A percentile compares a stretch with the other conserved stretches of the same genome.
These are phyloP conservation scores for Macaca mulatta DNA, from an alignment of 2,113 vertebrate genomes.

Conservation along the genomic window DNA sequence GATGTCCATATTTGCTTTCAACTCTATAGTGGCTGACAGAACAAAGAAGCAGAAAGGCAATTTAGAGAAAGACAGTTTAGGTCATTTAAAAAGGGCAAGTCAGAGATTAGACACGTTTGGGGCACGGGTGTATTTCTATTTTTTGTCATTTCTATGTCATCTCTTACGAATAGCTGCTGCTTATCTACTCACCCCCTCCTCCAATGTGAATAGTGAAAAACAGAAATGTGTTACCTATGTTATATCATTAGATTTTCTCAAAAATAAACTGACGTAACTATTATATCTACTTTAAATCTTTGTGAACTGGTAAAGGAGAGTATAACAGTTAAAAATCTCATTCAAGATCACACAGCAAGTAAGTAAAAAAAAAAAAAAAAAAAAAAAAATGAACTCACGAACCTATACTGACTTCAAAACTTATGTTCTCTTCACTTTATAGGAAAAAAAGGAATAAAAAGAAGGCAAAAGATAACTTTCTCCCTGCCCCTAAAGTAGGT, in stretches of 20 bases:
- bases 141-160: background rate
- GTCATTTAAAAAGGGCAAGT: background rate
- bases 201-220: background rate
- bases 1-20: background rate
- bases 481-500: background rate
- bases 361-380: background rate
- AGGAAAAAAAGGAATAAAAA: background rate
- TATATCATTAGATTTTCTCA: background rate
- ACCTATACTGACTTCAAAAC: background rate
- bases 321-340: background rate
- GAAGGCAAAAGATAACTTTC: background rate
- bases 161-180: background rate
- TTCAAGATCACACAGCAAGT: background rate
- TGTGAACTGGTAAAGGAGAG: background rate
- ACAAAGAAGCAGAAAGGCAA: background rate
- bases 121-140: background rate
- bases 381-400: background rate
- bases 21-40: background rate
- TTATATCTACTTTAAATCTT: background rate
- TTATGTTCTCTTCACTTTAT: background rate
- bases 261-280: background rate
- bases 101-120: background rate
- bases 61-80: background rate
- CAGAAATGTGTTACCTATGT: background rate
- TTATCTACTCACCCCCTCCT: background rate